Evolutionary conservation across 2,113 vertebrate genomes (phyloP).

Genomic region (Cyphomyrus plagiostoma): DNA sequence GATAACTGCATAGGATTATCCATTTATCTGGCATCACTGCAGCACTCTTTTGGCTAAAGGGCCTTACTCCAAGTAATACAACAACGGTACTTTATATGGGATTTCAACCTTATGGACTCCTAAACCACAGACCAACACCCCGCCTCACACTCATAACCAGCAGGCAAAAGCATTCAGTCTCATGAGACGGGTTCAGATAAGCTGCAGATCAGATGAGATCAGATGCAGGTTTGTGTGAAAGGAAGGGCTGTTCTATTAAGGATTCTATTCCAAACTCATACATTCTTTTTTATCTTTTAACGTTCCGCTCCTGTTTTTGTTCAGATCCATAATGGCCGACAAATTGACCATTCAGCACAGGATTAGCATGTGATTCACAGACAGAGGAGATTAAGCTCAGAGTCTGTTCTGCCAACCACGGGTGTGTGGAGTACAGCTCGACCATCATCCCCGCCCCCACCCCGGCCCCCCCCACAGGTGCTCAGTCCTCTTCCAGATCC

Average conservation of each 20-base stretch:
- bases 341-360: neutral
- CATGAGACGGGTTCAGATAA: neutral
- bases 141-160: neutral
- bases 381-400: neutral
- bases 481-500: neutral
- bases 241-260: neutral
- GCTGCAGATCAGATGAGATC: neutral
- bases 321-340: neutral
- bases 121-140: neutral
- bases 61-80: neutral
- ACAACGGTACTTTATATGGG: neutral
- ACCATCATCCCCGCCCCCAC: neutral
- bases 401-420: neutral
- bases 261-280: neutral
- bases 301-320: neutral
- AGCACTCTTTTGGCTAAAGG: neutral
- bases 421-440: neutral
- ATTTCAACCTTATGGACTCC: neutral
- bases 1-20: neutral
- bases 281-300: conserved; percentile 4
- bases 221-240: neutral
- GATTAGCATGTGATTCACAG: neutral
- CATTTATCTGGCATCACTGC: neutral
- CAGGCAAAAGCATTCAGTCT: neutral
- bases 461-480: neutral